phyloP scores from a whole-genome alignment of 2,113 vertebrate genomes.

The Charina bottae region DNA sequence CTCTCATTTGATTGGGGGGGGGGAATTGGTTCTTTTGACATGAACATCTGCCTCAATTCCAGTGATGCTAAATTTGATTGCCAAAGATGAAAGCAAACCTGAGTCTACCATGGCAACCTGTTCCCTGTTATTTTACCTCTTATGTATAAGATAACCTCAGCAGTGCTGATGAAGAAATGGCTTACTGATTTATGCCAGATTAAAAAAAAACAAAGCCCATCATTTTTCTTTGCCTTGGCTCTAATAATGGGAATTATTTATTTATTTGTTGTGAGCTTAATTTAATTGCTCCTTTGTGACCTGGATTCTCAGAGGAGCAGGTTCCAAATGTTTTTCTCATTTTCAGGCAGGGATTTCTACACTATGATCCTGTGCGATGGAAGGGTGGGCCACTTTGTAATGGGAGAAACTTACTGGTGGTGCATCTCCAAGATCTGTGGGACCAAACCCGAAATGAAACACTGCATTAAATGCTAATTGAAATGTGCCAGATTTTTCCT shows the following conservation, averaged over 20 bases:
- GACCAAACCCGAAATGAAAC: constrained; percentile 53
- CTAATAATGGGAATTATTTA: background rate
- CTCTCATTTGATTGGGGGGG: background rate
- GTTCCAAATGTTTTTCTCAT: constrained; percentile 54
- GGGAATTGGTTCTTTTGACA: background rate
- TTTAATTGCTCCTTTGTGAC: constrained; percentile 40
- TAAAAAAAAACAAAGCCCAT: constrained; percentile 10
- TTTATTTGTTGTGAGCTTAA: constrained; percentile 4
- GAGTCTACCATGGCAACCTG: background rate
- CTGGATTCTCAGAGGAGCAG: constrained; percentile 44
- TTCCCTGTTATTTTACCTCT: background rate
- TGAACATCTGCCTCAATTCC: background rate
- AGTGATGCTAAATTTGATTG: background rate
- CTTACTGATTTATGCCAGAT: background rate
- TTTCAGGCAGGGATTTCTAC: constrained; percentile 54
- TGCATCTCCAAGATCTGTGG: constrained; percentile 64
- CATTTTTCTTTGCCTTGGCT: constrained; percentile 15
- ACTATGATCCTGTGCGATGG: constrained; percentile 52
- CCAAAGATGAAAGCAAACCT: background rate
- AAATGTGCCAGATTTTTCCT: constrained; percentile 73
- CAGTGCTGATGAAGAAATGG: background rate
- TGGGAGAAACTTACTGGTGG: constrained; percentile 60
- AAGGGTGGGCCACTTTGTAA: constrained; percentile 63
- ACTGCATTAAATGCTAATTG: constrained; percentile 47
- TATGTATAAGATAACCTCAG: background rate